Percentiles rank a stretch among this genome's conserved stretches.
Conservation (phyloP, 2,888 invertebrate genomes). For the Drosophila affinis region DNA sequence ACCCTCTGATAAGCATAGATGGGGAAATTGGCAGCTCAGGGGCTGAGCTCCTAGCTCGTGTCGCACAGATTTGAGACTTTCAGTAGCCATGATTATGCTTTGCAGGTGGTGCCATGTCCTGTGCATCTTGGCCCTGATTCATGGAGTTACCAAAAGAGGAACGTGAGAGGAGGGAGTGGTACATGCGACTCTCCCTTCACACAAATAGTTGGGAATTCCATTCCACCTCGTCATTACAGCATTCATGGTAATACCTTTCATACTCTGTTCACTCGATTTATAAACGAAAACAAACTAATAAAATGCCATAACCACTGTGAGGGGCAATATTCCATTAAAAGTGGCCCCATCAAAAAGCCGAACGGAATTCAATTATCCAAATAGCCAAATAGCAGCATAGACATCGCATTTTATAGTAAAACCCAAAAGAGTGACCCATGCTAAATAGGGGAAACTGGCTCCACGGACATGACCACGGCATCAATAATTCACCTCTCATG, state of each 20-base stretch:
- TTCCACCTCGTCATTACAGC: too few relatives aligned
- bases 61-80: constrained; percentile 3
- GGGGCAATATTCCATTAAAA: constrained; percentile 9
- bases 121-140: neutral
- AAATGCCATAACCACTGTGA: constrained; percentile 7
- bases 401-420: constrained; percentile 16
- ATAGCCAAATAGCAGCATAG: constrained; percentile 46
- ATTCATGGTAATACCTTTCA: neutral
- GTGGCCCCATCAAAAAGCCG: neutral
- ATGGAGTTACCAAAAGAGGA: neutral
- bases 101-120: neutral
- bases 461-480: neutral
- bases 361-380: constrained; percentile 72
- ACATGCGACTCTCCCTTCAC: too few relatives aligned
- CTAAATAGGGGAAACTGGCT: constrained; percentile 9
- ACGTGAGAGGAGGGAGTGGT: too few relatives aligned
- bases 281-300: constrained; percentile 4
- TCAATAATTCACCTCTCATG: constrained; percentile 30
- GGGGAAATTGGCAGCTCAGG: constrained; percentile 4
- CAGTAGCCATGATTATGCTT: neutral
- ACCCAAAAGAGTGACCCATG: constrained; percentile 1
- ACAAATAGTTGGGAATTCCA: too few relatives aligned
- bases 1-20: too few relatives aligned
- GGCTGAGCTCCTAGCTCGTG: constrained; percentile 7
- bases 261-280: neutral